phyloP scores from a whole-genome alignment of 2,797 vertebrate genomes.

The Syndactyla subalaris region DNA sequence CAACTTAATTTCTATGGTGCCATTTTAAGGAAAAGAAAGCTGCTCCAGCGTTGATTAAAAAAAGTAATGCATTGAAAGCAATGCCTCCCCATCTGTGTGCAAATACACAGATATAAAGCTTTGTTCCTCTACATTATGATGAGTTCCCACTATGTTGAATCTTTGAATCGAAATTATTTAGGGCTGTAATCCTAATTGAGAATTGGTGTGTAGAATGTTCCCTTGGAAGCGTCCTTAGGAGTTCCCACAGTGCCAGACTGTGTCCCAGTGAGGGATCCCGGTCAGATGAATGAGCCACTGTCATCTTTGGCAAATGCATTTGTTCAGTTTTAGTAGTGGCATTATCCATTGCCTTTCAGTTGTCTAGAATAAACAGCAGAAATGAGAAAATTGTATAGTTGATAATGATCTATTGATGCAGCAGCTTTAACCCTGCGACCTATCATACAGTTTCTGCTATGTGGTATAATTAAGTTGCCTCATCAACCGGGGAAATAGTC shows the following conservation, averaged over 20 bases:
- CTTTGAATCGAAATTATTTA: background rate
- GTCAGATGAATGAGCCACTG: background rate
- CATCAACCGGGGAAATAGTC: background rate
- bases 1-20: background rate
- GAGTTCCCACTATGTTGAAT: background rate
- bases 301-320: background rate
- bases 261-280: background rate
- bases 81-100: background rate
- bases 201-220: background rate
- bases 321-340: background rate
- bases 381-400: constrained; percentile 31
- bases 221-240: background rate
- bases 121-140: background rate
- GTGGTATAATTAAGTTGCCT: constrained; percentile 36
- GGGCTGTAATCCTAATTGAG: background rate
- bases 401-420: constrained; percentile 29
- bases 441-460: background rate
- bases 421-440: background rate
- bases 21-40: background rate
- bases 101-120: background rate
- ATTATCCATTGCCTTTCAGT: background rate
- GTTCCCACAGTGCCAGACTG: background rate
- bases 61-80: background rate
- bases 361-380: background rate
- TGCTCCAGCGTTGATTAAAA: background rate